Conservation (phyloP, 2,113 vertebrate species). For the Hylia prasina region DNA sequence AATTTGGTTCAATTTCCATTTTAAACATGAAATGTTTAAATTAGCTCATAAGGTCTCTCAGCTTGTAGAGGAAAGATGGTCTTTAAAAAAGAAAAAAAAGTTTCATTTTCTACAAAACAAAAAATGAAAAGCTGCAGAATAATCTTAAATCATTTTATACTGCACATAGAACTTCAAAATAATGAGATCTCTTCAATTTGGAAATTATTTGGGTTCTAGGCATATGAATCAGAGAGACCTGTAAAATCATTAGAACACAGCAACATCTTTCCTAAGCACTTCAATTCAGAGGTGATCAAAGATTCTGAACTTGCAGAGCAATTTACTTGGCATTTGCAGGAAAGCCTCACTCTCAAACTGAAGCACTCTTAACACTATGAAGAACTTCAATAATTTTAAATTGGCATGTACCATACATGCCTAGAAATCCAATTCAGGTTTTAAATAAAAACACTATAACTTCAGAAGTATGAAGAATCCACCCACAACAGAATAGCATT, state of each 20-base stretch:
- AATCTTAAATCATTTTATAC: slow-evolving; percentile 53
- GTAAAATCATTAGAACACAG: slow-evolving; percentile 61
- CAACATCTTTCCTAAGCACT: slow-evolving; percentile 54
- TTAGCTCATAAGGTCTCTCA: slow-evolving; percentile 33
- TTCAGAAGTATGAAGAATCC: slow-evolving; percentile 54
- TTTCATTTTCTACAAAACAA: slow-evolving; percentile 20
- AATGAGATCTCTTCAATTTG: slow-evolving; percentile 62
- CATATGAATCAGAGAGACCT: slow-evolving; percentile 51
- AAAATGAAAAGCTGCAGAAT: slow-evolving; percentile 48
- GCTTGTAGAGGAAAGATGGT: neutral
- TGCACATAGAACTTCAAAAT: slow-evolving; percentile 61
- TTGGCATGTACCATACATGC: slow-evolving; percentile 55
- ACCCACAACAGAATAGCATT: slow-evolving; percentile 33
- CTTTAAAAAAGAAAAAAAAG: neutral
- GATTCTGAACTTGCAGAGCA: slow-evolving; percentile 63
- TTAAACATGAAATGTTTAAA: slow-evolving; percentile 47
- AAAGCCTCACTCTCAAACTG: slow-evolving; percentile 68
- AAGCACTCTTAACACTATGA: slow-evolving; percentile 70
- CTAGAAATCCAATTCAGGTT: slow-evolving; percentile 66
- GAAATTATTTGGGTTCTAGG: slow-evolving; percentile 65
- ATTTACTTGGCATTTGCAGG: slow-evolving; percentile 70
- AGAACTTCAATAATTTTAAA: slow-evolving; percentile 73
- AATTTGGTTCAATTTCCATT: slow-evolving; percentile 59
- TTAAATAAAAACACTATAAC: slow-evolving; percentile 67
- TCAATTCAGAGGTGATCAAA: slow-evolving; percentile 68